Evolutionary conservation across 2,113 vertebrate genomes (phyloP).

Genomic region (Anser cygnoides): DNA sequence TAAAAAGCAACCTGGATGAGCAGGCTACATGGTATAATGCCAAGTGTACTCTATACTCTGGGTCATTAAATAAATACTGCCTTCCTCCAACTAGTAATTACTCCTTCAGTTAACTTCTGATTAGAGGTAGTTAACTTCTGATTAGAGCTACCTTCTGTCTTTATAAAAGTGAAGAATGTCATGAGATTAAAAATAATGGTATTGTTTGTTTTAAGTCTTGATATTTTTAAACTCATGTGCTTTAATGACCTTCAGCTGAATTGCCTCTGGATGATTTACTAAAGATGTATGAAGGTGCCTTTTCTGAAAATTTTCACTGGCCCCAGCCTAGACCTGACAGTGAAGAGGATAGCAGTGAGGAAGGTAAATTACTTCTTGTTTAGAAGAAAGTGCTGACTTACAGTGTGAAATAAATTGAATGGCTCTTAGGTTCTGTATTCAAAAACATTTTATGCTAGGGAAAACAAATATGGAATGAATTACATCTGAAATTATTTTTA

Average conservation of each 20-base stretch:
- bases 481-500: not conserved
- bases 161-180: not conserved
- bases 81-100: not conserved
- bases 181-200: not conserved
- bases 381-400: not conserved
- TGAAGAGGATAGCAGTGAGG: conserved; percentile 87
- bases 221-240: not conserved
- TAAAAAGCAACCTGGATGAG: not conserved
- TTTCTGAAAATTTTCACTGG: conserved; percentile 89
- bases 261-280: conserved; percentile 88
- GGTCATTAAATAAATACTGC: not conserved
- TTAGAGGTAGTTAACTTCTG: not conserved
- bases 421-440: not conserved
- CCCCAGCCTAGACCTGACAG: conserved; percentile 81
- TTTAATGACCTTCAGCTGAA: conserved; percentile 80
- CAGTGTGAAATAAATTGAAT: not conserved
- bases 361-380: conserved; percentile 65
- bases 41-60: not conserved
- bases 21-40: not conserved
- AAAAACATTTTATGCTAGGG: not conserved
- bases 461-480: not conserved
- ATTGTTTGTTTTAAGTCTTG: not conserved
- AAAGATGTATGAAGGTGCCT: conserved; percentile 93
- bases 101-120: not conserved
- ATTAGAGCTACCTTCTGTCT: not conserved